Evolutionary conservation across 2,888 invertebrate genomes (phyloP).

Genomic region (Sphaerophoria rueppellii): DNA sequence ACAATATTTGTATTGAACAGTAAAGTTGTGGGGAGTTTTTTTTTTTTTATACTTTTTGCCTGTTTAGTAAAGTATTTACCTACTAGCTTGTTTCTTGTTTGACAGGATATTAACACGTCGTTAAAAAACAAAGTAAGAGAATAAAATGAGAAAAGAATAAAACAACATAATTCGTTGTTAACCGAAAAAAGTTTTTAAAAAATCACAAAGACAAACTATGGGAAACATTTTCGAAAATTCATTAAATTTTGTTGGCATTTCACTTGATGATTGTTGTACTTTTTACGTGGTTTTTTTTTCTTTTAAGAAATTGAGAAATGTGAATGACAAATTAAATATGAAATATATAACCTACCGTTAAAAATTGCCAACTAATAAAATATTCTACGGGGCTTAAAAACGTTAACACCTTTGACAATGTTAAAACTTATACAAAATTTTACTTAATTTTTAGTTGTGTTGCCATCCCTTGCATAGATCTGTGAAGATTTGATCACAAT

Average conservation of each 20-base stretch:
- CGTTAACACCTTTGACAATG: too few relatives aligned
- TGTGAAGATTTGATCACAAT: too few relatives aligned
- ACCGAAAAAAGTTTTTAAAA: conserved; percentile 4
- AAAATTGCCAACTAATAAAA: too few relatives aligned
- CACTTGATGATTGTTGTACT: not conserved
- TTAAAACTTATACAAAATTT: too few relatives aligned
- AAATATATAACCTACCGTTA: too few relatives aligned
- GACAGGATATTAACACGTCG: conserved; percentile 31
- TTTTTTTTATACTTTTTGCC: not conserved
- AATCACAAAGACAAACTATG: not conserved
- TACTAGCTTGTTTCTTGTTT: conserved; percentile 5
- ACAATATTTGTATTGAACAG: conserved; percentile 7
- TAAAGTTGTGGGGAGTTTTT: conserved; percentile 13
- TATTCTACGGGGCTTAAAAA: too few relatives aligned
- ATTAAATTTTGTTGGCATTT: conserved; percentile 2
- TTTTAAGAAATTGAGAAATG: not conserved
- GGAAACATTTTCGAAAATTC: not conserved
- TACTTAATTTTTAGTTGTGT: too few relatives aligned
- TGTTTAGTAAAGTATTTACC: not conserved
- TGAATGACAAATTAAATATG: too few relatives aligned
- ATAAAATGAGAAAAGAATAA: not conserved
- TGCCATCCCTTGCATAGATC: too few relatives aligned
- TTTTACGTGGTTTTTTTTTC: not conserved
- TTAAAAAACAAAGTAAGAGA: not conserved
- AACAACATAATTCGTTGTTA: not conserved